Percentiles rank a stretch among this genome's conserved stretches.
phyloP scores from a whole-genome alignment of 2,888 invertebrate genomes.

The Pristionchus fissidentatus region DNA sequence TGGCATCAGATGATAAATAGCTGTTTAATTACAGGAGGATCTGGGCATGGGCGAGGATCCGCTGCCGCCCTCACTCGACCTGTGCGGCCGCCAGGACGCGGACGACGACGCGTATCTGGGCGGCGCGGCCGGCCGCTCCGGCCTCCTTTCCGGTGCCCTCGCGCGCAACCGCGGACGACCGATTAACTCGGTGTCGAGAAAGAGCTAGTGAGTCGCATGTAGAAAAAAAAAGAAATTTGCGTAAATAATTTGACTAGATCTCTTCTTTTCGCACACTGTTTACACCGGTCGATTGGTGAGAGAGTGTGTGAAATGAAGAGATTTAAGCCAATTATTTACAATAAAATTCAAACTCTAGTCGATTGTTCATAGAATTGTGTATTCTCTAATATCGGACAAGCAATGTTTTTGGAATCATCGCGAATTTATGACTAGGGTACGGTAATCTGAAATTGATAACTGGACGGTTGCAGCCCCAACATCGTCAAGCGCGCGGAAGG shows the following conservation, averaged over 20 bases:
- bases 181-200: not conserved
- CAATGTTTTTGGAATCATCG: not conserved
- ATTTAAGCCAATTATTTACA: too few relatives aligned
- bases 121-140: not conserved
- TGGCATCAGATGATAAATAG: not conserved
- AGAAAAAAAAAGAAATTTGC: not conserved
- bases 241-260: too few relatives aligned
- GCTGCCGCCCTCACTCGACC: conserved; percentile 31
- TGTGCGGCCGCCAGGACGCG: not conserved
- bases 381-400: too few relatives aligned
- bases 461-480: not conserved
- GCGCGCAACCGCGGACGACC: conserved; percentile 10
- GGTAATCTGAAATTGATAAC: not conserved
- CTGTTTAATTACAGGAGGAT: conserved; percentile 31
- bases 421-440: not conserved
- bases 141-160: not conserved
- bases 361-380: too few relatives aligned
- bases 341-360: too few relatives aligned
- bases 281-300: too few relatives aligned
- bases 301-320: too few relatives aligned
- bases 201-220: not conserved
- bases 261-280: too few relatives aligned
- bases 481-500: conserved; percentile 7
- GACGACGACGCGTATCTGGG: conserved; percentile 2
- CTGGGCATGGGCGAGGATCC: not conserved